Evolutionary conservation across 2,113 vertebrate genomes (phyloP).

Genomic region (Podilymbus podiceps): DNA sequence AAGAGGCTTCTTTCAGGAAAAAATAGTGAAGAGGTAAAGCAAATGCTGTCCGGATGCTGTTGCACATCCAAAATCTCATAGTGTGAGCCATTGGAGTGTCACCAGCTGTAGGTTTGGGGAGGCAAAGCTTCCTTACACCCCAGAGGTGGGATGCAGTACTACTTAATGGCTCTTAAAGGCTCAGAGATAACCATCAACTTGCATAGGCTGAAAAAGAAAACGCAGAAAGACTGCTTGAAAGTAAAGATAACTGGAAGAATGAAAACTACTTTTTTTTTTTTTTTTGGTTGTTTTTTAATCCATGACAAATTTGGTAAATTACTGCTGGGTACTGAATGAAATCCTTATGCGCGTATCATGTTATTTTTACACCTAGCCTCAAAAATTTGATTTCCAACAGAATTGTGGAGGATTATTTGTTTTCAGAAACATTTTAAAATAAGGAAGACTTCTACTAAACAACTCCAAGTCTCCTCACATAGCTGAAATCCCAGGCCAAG

Average conservation of each 20-base stretch:
- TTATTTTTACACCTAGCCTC: neutral
- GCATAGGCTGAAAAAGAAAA: neutral
- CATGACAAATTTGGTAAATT: neutral
- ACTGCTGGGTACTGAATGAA: fast-evolving
- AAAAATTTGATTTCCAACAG: neutral
- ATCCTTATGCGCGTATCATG: fast-evolving
- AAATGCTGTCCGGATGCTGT: neutral
- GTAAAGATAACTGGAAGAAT: neutral
- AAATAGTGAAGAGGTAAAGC: neutral
- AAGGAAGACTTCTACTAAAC: neutral
- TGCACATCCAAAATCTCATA: neutral
- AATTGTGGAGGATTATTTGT: neutral
- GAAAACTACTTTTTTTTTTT: neutral
- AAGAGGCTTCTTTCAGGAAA: fast-evolving
- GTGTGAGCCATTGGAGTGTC: neutral
- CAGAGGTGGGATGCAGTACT: fast-evolving
- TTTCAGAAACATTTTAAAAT: neutral
- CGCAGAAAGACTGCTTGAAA: neutral
- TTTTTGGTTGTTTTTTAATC: neutral
- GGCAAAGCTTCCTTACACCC: neutral
- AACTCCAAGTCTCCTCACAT: neutral
- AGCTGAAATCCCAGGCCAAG: neutral
- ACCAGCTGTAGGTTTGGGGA: neutral
- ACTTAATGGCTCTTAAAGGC: neutral
- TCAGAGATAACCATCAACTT: fast-evolving